Percentiles rank a stretch among this genome's conserved stretches.
These are phyloP conservation scores for Oryzias melastigma DNA, from an alignment of 2,113 vertebrate genomes.

Conservation along the genomic window DNA sequence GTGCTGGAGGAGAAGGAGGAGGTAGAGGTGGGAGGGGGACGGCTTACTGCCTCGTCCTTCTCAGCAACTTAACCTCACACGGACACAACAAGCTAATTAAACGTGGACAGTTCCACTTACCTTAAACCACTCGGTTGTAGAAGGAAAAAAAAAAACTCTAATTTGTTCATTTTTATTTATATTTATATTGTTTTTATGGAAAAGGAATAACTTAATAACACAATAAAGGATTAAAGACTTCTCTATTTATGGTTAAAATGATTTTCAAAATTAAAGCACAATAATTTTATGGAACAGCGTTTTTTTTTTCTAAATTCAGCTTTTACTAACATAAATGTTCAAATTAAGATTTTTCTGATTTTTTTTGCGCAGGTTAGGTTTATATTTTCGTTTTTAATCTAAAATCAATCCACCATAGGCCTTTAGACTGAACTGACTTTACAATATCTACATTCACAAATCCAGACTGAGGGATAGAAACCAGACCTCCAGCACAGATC, in stretches of 20 bases:
- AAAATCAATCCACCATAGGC: too few species aligned
- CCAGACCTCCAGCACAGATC: not conserved
- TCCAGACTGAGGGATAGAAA: not conserved
- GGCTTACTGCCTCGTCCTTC: constrained; percentile 46
- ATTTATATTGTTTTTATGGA: too few species aligned
- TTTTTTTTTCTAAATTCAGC: too few species aligned
- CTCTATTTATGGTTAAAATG: too few species aligned
- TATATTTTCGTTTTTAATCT: too few species aligned
- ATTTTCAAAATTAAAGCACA: too few species aligned
- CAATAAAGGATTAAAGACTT: too few species aligned
- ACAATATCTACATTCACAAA: not conserved
- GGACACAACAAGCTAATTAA: constrained; percentile 40
- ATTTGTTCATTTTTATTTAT: not conserved
- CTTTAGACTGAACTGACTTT: not conserved
- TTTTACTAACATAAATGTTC: too few species aligned
- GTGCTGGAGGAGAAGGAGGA: constrained; percentile 34
- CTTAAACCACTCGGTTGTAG: constrained; percentile 1
- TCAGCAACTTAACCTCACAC: constrained; percentile 39
- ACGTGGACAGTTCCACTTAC: constrained; percentile 6
- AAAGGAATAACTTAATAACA: too few species aligned
- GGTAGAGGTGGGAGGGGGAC: constrained; percentile 22
- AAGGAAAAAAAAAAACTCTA: not conserved
- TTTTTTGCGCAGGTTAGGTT: too few species aligned
- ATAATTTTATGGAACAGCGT: too few species aligned
- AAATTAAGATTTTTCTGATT: too few species aligned